A percentile compares a stretch with the other conserved stretches of the same genome.
These are phyloP conservation scores for Hystrix brachyura DNA, from an alignment of 2,113 vertebrate species.

Conservation along the genomic window DNA sequence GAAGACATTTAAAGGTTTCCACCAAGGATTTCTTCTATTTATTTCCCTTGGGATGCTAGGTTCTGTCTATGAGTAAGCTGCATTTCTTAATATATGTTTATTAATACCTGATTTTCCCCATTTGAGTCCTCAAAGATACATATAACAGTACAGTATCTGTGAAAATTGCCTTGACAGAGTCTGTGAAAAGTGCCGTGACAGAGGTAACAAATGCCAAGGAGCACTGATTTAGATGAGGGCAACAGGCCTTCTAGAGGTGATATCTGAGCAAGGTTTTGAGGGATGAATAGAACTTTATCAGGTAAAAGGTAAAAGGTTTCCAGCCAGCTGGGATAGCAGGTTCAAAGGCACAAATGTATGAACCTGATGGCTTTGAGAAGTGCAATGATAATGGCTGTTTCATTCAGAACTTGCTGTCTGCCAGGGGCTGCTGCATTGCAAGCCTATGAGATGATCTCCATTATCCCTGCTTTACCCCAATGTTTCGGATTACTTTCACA, in stretches of 20 bases:
- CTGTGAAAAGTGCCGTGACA: not conserved
- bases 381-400: not conserved
- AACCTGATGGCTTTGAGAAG: not conserved
- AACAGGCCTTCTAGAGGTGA: constrained; percentile 5
- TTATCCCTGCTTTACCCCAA: not conserved
- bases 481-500: not conserved
- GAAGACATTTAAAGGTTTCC: not conserved
- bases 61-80: not conserved
- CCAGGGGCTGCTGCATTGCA: not conserved
- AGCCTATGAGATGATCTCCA: not conserved
- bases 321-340: not conserved
- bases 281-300: not conserved
- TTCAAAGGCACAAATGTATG: not conserved
- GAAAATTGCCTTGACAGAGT: not conserved
- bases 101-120: not conserved
- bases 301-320: not conserved
- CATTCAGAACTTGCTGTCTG: not conserved
- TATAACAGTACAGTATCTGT: not conserved
- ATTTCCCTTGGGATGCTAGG: not conserved
- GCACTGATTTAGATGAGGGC: not conserved
- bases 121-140: not conserved
- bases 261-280: not conserved
- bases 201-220: not conserved
- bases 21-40: not conserved
- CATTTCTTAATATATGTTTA: not conserved